phyloP scores from a whole-genome alignment of 2,797 vertebrate genomes.

The Chromis chromis region DNA sequence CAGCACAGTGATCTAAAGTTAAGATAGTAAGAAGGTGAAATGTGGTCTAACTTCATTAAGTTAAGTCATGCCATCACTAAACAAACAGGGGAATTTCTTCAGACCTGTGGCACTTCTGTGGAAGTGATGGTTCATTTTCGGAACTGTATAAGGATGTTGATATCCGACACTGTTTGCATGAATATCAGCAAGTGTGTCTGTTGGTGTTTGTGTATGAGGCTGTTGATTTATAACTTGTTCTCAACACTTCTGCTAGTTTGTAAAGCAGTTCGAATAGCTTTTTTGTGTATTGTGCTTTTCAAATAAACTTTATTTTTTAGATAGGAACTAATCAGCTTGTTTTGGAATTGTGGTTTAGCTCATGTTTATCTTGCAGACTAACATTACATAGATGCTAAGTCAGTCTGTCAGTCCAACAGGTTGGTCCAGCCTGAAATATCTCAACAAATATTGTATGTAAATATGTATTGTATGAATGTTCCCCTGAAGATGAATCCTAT shows the following conservation, averaged over 20 bases:
- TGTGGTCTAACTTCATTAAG: no score
- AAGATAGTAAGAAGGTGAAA: neutral
- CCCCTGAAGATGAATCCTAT: neutral
- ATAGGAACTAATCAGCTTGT: no score
- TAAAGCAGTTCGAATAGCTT: neutral
- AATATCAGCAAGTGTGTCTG: neutral
- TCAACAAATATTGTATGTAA: neutral
- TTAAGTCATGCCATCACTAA: neutral
- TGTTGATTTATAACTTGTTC: no score
- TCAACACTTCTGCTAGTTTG: no score
- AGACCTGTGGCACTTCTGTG: neutral
- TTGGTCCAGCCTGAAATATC: neutral
- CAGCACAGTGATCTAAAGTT: neutral
- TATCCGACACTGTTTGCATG: neutral
- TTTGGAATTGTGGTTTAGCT: no score
- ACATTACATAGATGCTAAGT: no score
- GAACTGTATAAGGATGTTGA: neutral
- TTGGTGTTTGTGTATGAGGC: no score
- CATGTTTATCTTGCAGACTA: no score
- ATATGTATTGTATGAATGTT: no score
- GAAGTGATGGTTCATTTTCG: neutral
- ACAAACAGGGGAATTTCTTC: constrained; percentile 16
- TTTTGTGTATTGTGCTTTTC: neutral
- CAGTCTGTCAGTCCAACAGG: neutral
- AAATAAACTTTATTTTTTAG: no score